These are phyloP conservation scores for Capreolus pygargus DNA, from an alignment of 2,113 vertebrate species.

Conservation along the genomic window DNA sequence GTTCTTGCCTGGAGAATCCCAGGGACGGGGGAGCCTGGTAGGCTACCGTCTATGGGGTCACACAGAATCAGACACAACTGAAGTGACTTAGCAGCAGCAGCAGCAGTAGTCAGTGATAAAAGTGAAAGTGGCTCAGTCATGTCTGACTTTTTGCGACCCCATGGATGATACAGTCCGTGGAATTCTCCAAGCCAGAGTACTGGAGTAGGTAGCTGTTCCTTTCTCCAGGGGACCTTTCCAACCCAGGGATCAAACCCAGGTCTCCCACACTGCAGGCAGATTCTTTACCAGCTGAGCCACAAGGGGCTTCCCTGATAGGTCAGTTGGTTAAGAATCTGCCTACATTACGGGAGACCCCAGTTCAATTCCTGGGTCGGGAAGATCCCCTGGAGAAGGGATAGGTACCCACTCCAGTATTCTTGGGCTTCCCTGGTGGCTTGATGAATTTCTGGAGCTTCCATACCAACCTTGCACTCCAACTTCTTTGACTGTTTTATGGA, in stretches of 20 bases:
- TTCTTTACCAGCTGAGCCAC: background rate
- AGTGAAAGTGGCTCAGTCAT: background rate
- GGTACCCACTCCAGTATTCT: background rate
- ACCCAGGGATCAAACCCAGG: background rate
- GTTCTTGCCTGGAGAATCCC: no score
- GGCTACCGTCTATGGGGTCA: no score
- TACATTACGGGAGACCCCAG: background rate
- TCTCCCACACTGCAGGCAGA: rapidly evolving
- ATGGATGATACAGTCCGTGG: background rate
- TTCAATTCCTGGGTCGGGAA: background rate
- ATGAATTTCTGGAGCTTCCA: background rate
- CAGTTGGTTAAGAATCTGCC: background rate
- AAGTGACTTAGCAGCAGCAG: no score
- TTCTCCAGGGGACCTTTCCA: background rate
- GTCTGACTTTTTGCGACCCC: rapidly evolving
- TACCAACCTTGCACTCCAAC: no score
- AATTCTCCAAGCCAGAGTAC: background rate
- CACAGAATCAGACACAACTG: no score
- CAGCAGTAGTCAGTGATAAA: background rate
- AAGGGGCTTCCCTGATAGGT: background rate
- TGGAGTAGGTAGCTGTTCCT: background rate
- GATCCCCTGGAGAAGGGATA: background rate
- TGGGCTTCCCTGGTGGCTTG: background rate
- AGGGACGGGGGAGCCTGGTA: no score
- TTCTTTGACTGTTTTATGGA: background rate